These are phyloP conservation scores for Redunca redunca DNA, from an alignment of 2,113 vertebrate species.

Conservation along the genomic window DNA sequence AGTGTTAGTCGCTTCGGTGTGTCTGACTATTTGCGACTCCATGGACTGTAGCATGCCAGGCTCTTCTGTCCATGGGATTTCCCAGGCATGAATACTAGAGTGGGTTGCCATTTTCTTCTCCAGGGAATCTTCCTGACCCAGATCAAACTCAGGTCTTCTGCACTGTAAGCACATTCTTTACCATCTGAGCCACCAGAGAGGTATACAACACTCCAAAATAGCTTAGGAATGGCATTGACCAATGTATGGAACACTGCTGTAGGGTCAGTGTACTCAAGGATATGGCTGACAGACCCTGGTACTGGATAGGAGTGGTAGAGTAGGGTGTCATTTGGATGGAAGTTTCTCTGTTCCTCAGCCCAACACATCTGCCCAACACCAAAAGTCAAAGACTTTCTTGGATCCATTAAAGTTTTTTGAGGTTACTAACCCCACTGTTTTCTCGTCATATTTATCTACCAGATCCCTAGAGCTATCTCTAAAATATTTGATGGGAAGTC, in stretches of 20 bases:
- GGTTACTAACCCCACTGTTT: not conserved
- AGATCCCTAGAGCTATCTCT: not conserved
- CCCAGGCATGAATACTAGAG: not conserved
- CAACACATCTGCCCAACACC: not conserved
- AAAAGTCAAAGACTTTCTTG: not conserved
- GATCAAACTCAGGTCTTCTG: not conserved
- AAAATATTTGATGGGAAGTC: not conserved
- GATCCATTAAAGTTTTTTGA: not conserved
- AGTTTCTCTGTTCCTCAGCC: not conserved
- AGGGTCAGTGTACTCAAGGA: not conserved
- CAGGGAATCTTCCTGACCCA: not conserved
- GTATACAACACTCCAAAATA: not conserved
- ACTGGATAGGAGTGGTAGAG: too few relatives aligned
- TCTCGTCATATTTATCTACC: not conserved
- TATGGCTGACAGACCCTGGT: not conserved
- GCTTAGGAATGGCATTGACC: not conserved
- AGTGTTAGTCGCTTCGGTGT: not conserved
- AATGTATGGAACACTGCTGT: not conserved
- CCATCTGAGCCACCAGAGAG: not conserved
- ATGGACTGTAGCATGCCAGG: not conserved
- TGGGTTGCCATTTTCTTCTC: not conserved
- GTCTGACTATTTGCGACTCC: not conserved
- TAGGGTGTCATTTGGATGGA: not conserved
- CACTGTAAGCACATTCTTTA: not conserved
- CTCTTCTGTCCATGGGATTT: not conserved